Evolutionary conservation across 2,888 invertebrate species (phyloP), one percentile per base, ranked within the genome.

Genomic region (Hesperia comma): DNA sequence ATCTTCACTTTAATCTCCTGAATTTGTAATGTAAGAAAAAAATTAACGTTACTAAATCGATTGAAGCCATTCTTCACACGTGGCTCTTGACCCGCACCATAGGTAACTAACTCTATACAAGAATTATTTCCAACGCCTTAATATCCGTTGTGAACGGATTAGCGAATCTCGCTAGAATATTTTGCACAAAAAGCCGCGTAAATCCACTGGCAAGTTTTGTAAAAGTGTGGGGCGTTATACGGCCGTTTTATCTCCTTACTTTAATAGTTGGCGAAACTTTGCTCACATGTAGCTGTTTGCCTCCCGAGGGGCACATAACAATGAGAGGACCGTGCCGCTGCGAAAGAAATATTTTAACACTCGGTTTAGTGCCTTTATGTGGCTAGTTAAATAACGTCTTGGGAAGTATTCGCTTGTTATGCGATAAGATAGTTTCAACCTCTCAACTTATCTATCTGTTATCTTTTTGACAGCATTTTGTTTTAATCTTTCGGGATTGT

Each of bases 261-360:
- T 61, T 66, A 66, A 61, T 66, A 66, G 66, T 61, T 66, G 55
- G 66, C 43, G 66, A 66, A 60, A 77, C 74, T 77, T 76, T 72
- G 71, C 74, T 75, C 32, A 58, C 57, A 53, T 51, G 51, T 53
- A 58, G 26, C 32, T 49, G 64, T 21, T 14, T 21, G 41, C 32
- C 41, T 58, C 58, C 53, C 41, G 32, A 37, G 51, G 49, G 57
- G 41, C 58, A 41, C 58, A 19, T 64, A 58, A 58, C 58, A 58
- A 58, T 64, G 58, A 53, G 51, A 63, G 43, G 62, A 54, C 57
- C 26, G 49, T 19, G 53, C 61, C 41, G 41, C 60, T 17, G 15
- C n/a, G 33, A 46, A 46, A 26, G 56, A 56, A 56, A 56, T 63
- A 63, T 63, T 63, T 56, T 63, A 63, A 56, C 63, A 63, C 63